Evolutionary conservation across 2,797 vertebrate species (phyloP).

Genomic region (Poeciliopsis presidionis): DNA sequence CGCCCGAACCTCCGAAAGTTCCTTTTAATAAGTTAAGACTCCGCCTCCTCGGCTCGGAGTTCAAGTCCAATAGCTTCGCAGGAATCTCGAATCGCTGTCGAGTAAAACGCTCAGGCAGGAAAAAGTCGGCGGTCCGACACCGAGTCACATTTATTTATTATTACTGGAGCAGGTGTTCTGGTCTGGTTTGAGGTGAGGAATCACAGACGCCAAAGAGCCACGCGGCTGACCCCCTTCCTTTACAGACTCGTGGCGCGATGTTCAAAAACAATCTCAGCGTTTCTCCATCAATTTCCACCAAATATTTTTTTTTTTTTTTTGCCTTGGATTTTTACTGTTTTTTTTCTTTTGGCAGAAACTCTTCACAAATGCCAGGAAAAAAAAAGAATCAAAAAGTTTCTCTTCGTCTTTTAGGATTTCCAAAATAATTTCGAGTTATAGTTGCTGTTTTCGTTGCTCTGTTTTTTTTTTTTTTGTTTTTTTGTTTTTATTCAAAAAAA

Average conservation of each 20-base stretch:
- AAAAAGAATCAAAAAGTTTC: conserved; percentile 56
- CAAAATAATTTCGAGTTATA: conserved; percentile 60
- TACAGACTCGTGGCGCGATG: conserved; percentile 54
- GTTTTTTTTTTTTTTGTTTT: conserved; percentile 30
- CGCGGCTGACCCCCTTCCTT: conserved; percentile 53
- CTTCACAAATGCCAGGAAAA: conserved; percentile 60
- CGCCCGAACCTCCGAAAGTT: conserved; percentile 79
- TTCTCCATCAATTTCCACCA: conserved; percentile 57
- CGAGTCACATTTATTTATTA: conserved; percentile 78
- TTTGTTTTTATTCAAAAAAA: conserved; percentile 24
- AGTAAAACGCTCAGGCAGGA: conserved; percentile 51
- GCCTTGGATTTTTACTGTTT: conserved; percentile 29
- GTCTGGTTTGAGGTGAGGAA: conserved; percentile 55
- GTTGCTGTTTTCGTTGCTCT: conserved; percentile 55
- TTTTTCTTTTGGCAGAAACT: conserved; percentile 44
- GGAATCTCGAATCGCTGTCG: conserved; percentile 76
- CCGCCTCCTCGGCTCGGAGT: conserved; percentile 83
- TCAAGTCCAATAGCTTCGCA: conserved; percentile 75
- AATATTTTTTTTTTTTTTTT: conserved; percentile 31
- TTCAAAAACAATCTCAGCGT: conserved; percentile 46
- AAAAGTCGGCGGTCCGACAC: conserved; percentile 69
- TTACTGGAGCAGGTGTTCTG: conserved; percentile 49
- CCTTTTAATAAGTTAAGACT: conserved; percentile 87
- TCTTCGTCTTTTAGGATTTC: conserved; percentile 72
- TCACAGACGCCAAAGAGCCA: conserved; percentile 55